Evolutionary conservation across 2,797 vertebrate genomes (phyloP), one percentile per base, ranked within the genome.

Genomic region (Helarctos malayanus): DNA sequence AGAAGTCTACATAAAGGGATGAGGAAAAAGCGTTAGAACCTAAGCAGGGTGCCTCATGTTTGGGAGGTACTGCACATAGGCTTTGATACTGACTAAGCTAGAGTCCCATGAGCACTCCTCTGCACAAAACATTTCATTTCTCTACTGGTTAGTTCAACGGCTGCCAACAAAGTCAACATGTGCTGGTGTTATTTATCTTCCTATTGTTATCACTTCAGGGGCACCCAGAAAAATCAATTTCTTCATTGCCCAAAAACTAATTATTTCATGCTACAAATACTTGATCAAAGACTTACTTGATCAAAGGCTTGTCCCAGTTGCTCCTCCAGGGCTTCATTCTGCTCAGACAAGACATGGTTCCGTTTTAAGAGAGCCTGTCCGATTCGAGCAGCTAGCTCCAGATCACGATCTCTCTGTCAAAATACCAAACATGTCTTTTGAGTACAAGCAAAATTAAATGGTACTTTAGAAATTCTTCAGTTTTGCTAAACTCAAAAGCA

Each of bases 311-410:
- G 99, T 27, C 99, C 98, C n/a, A 99, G 75, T 95, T 99, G 99
- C 93, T 99, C 99, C 97, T 99, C 99, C 76, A 99, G 89, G 5
- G 99, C 98, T 92, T 99, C 99, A 57, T 99, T 99, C 94, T 99
- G 99, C 97, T 99, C 99, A 7, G 99, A 99, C 93, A 99, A 98
- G 76, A 99, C 98, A 85, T 99, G 99, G 97, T 99, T 99, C 95
- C 99, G 98, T 98, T 99, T 99, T 87, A 99, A 98, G 32, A 99
- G 99, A 3, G 99, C 99, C 98, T 99, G 99, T 73, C 99, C 99
- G 96, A 99, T 99, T 68, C 99, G 99, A 81, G 99, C 99, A 2
- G 99, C 99, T 92, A 99, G 98, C 98, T 99, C 99, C 98, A 99
- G 98, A 98, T 99, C 99, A 88, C 99, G 99, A 98, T 99, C 99